Evolutionary conservation across 2,113 vertebrate species (phyloP), one percentile per base, ranked within the genome.

Genomic region (Fregetta grallaria): DNA sequence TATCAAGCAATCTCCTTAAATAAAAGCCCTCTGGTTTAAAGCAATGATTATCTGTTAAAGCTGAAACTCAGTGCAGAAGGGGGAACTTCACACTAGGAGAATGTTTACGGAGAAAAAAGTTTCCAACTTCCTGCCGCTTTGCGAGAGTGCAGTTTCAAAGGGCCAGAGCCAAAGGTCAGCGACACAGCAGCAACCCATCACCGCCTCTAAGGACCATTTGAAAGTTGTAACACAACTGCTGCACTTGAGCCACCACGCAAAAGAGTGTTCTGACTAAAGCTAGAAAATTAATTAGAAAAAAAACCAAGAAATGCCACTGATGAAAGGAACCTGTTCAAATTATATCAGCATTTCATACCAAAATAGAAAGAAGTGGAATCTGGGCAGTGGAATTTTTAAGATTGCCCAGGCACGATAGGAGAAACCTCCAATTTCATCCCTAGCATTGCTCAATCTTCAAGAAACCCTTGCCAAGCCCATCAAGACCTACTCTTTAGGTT

Each of bases 371-470:
- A 68, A 55, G 27, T 5, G 4, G 14, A 44, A 30, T 14, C 15
- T 23, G 23, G 17, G 27, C 40, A 86, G 18, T 7, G 10, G 36
- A 61, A 56, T 38, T 78, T 80, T 86, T 67, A 52, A 61, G 34
- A 38, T 7, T 61, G 49, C 34, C 30, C 23, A 56, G 52, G 55
- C 27, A 62, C 0, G 0, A 27, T 2, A 81, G n/a, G 9, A 65
- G 15, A 81, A 29, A 26, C 4, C n/a, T 58, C 63, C 42, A 47
- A 20, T 15, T 70, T 86, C 56, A 53, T 32, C 53, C 38, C 66
- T 30, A 38, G 17, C 50, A 70, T 52, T 40, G 50, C 32, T 80
- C 76, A 76, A 10, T 9, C 68, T 44, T 26, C 22, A 79, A 21
- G 19, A 45, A 84, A 45, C 15, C 30, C 30, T 44, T 88, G 45